Evolutionary conservation across 2,888 invertebrate species (phyloP), one percentile per base, ranked within the genome.

Genomic region (Dryobota labecula): DNA sequence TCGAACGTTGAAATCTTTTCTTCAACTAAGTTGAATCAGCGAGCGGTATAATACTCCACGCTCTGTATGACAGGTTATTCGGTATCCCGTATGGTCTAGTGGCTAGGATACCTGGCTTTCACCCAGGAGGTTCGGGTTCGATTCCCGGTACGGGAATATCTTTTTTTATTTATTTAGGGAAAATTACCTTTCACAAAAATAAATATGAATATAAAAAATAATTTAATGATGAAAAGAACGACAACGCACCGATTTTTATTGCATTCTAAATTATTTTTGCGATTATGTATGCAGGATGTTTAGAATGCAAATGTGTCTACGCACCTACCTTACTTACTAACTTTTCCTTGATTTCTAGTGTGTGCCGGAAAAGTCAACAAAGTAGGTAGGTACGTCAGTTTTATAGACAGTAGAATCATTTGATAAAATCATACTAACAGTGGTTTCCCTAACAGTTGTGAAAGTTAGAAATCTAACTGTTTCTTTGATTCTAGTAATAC

Each of bases 111-210:
- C 96, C 97, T 97, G 97, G 97, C 97, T 97, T 96, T 97, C 97
- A 97, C 96, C 97, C 97, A 97, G 97, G 97, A 97, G 97, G 97
- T 97, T 97, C 97, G 97, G 97, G 97, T 97, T 97, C 97, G 97
- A 97, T 97, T 97, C 97, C 97, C 97, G 97, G 97, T 97, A 97
- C 96, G 96, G 97, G 96, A 97, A 97, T 75, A n/a, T 11, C 2
- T 62, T 78, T 83, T 85, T 78, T 9, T 15, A n/a, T 27, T 15
- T 68, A 15, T 36, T 45, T 15, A 0, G 0, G n/a, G 0, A 15
- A 36, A 7, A 13, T 24, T 0, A 1, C 20, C 20, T 47, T n/a
- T 30, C 6, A 1, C 8, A 13, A 3, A 61, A n/a, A 2, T 5
- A 30, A 45, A 36, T 8, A 15, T 18, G n/a, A 47, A n/a, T 45